Base-by-base conservation (phyloP, 2,797 vertebrate species). In the Gadopsis bispinosus region DNA sequence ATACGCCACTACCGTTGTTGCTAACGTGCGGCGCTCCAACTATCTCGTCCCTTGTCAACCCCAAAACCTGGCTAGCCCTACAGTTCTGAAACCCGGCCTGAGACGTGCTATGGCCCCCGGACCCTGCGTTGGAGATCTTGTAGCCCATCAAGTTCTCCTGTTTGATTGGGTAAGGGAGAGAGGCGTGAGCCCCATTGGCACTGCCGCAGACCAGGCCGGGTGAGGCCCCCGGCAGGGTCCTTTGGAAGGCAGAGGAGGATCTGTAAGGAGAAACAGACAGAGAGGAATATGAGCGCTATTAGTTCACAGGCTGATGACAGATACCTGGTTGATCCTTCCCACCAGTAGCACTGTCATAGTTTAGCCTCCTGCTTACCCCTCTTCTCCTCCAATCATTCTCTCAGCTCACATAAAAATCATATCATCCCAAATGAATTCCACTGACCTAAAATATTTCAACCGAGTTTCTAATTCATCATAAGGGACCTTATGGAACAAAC, bases 101-200 rank as follows among this genome's bases (percentile, higher is more conserved):
- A 72, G 94, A 92, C 26, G 91, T 79, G 31, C 91, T 69, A 7
- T 95, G 92, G 81, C 92, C 55, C 65, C 92, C 90, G 4, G 84
- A 80, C 60, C 51, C 83, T 1, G 73, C 12, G 66, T 77, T 83
- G 29, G 95, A 79, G 87, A 94, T 91, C 80, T 95, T 96, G 93
- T 96, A 97, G 91, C 95, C 91, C 53, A 94, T 92, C 0, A 92
- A 93, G 82, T 94, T 95, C 92, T 99, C 98, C 89, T 98, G 97
- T 91, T 99, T 99, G 95, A 99, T 96, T 50, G 94, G 93, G 85
- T 97, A 97, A 69, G 93, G 81, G 1, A 95, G 82, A 71, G 95
- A 88, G 59, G 95, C 91, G 72, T 72, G 77, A 41, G 89, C 80
- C 62, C 95, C 93, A 73, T 95, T 96, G 90, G 95, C 83, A 75